Evolutionary conservation across 2,113 vertebrate species (phyloP).

Genomic region (Columba janthina): DNA sequence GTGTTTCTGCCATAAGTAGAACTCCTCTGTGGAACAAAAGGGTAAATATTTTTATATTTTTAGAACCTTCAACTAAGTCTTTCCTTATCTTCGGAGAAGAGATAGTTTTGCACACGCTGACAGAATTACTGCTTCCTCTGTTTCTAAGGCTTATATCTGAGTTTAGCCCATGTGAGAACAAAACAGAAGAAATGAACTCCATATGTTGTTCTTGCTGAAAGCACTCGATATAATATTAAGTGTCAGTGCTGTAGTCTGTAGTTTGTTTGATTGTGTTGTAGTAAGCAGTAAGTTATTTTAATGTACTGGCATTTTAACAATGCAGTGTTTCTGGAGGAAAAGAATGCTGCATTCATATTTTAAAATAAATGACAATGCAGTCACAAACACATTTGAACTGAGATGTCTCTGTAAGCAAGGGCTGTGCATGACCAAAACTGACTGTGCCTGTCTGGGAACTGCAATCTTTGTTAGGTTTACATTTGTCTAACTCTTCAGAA

Average conservation of each 20-base stretch:
- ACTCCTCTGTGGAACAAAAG: neutral
- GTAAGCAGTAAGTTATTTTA: slow-evolving; percentile 57
- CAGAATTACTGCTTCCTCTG: neutral
- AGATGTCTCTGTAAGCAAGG: neutral
- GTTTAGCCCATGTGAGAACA: neutral
- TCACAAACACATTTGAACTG: slow-evolving; percentile 7
- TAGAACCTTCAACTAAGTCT: neutral
- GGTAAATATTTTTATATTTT: neutral
- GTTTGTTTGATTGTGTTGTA: neutral
- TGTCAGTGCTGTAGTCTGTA: neutral
- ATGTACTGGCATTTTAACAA: slow-evolving; percentile 61
- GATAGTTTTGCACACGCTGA: neutral
- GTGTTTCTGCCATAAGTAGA: neutral
- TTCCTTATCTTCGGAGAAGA: neutral
- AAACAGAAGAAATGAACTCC: neutral
- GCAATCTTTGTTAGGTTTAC: neutral
- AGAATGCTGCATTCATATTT: slow-evolving; percentile 62
- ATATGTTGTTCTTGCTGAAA: neutral
- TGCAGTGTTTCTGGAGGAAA: slow-evolving; percentile 42
- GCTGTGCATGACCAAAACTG: neutral
- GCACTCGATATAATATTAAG: neutral
- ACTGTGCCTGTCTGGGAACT: neutral
- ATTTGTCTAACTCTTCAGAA: neutral
- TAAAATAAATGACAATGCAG: slow-evolving; percentile 51
- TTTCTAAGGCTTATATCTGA: neutral